Evolutionary conservation across 2,888 invertebrate genomes (phyloP), one percentile per base, ranked within the genome.

Genomic region (Homarus gammarus): DNA sequence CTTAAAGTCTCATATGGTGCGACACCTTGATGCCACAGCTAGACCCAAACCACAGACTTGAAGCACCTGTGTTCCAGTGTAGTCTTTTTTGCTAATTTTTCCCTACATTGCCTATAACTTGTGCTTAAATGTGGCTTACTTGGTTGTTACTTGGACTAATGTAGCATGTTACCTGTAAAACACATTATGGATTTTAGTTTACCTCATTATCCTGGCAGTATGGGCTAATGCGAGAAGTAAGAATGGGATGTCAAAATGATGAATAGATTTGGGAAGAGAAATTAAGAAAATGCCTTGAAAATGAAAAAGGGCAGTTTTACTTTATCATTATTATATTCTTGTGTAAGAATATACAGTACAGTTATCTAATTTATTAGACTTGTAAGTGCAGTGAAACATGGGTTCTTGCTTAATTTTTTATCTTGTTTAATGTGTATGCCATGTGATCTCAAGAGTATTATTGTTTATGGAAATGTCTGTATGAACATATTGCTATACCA

Each of bases 1-100:
- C 82, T 85, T 91, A 22, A 83, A 85, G 72, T 89, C 89, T 15
- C 91, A 91, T 77, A 90, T 90, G 86, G 56, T 83, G 38, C 73
- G 90, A 36, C 87, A 87, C 87, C 87, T 82, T 61, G 87, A 87
- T 12, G 70, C 79, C 75, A 70, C 36, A 61, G 75, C 75, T 40
- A 73, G 75, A 61, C 56, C 31, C 33, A 56, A 72, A 31, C 56
- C 73, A 22, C 84, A 78, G 36, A 78, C 78, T 22, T 78, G 56
- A 78, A 56, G 38, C 38, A 38, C 72, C 40, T 36, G 36, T 70
- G 70, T 36, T 72, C 38, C 36, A 18, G 18, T 36, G 22, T 38
- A 27, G 27, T 64, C 8, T 64, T 27, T 12, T n/a, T 27, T 64
- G 64, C 8, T 64, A 64, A 64, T 27, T n/a, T 64, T 64, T 27